phyloP scores from a whole-genome alignment of 2,113 vertebrate genomes.

The Apaloderma vittatum region DNA sequence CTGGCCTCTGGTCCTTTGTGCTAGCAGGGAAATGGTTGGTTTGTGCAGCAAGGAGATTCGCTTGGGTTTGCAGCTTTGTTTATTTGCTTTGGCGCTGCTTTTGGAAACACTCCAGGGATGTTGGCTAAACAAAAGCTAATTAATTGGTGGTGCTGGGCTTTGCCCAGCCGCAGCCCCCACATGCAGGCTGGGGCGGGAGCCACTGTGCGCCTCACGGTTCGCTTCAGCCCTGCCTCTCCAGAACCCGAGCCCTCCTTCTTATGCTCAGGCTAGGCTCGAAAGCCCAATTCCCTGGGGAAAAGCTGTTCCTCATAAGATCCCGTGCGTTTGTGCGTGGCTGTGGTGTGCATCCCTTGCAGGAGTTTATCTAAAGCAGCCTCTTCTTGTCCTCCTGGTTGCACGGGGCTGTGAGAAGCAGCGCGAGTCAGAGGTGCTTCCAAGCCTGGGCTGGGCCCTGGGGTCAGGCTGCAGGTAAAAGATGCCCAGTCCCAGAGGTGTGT shows the following conservation, averaged over 20 bases:
- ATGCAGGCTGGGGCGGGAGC: not conserved
- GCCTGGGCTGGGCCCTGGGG: not conserved
- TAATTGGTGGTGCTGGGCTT: not conserved
- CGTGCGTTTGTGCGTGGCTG: fast-evolving
- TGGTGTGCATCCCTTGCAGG: no score
- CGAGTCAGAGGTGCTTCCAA: fast-evolving
- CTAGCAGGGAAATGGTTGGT: fast-evolving
- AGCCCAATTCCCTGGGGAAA: fast-evolving
- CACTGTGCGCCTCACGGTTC: fast-evolving
- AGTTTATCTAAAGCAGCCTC: not conserved
- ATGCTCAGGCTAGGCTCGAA: not conserved
- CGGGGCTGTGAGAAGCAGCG: not conserved
- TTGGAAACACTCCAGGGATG: not conserved
- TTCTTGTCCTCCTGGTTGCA: not conserved
- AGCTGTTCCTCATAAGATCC: not conserved
- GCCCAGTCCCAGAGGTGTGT: fast-evolving
- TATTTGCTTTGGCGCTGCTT: not conserved
- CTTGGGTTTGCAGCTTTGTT: fast-evolving
- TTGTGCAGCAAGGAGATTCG: not conserved
- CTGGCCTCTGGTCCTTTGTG: not conserved
- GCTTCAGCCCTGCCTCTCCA: fast-evolving
- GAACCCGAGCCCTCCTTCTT: fast-evolving
- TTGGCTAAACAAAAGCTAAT: not conserved
- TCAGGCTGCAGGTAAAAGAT: not conserved
- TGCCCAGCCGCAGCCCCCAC: not conserved